These are phyloP conservation scores for Rhagonycha lutea DNA, from an alignment of 2,888 invertebrate genomes.

Conservation along the genomic window DNA sequence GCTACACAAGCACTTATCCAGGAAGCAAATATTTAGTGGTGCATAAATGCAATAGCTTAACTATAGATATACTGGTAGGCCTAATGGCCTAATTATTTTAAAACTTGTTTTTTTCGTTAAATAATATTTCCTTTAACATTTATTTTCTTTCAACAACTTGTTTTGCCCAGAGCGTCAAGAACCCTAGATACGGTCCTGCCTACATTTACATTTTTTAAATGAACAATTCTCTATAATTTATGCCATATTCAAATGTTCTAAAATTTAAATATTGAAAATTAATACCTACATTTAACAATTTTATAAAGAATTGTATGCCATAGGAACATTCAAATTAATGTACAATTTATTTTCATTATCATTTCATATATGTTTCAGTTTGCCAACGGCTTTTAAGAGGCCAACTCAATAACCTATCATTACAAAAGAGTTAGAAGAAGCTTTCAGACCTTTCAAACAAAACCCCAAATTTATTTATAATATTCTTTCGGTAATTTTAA, in stretches of 20 bases:
- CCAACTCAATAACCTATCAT: conserved; percentile 46
- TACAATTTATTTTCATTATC: not conserved
- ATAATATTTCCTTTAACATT: too few species aligned
- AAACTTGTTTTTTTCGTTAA: too few species aligned
- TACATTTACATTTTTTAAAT: too few species aligned
- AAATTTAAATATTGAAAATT: not conserved
- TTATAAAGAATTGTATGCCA: too few species aligned
- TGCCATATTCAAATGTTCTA: not conserved
- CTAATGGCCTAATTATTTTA: too few species aligned
- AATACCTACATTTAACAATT: not conserved
- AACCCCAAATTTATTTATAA: conserved; percentile 53
- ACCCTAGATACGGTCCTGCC: too few species aligned
- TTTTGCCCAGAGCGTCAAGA: too few species aligned
- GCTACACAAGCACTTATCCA: too few species aligned
- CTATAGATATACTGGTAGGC: too few species aligned
- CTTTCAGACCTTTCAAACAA: conserved; percentile 44
- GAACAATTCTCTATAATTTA: not conserved
- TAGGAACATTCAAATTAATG: not conserved
- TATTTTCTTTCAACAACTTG: too few species aligned
- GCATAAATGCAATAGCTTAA: too few species aligned
- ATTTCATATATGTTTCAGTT: conserved; percentile 2
- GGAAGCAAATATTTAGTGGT: too few species aligned
- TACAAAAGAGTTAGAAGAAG: conserved; percentile 53
- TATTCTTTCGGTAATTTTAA: conserved; percentile 32
- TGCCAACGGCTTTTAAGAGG: conserved; percentile 34